Evolutionary conservation across 2,888 invertebrate species (phyloP), one percentile per base, ranked within the genome.

Genomic region (Priocnemis perturbator): DNA sequence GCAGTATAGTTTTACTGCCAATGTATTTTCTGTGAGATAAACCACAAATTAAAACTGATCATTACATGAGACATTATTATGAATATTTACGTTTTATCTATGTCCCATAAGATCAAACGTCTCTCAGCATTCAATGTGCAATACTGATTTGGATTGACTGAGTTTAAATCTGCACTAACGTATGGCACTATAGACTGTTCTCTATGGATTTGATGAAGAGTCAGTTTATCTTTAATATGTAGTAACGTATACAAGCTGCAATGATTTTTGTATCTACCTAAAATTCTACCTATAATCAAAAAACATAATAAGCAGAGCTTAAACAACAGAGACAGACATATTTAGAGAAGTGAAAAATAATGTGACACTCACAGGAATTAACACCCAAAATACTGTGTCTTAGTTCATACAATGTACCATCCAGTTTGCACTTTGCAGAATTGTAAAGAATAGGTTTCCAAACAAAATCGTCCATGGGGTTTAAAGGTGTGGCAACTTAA

Each of bases 81-180:
- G 19, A n/a, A 45, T 71, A 77, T 71, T 79, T 72, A 87, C 87
- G 67, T 57, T 72, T 76, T 82, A 37, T 70, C 75, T 20, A 84
- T 37, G 67, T 88, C 87, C 85, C 86, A 85, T 60, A 88, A 60
- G 19, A 67, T 70, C 19, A 88, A 56, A 19, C 60, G 68, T 74
- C 83, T 80, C 26, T 83, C 76, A 17, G 76, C 76, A 65, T 81
- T 78, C 20, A 79, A 55, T 19, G 84, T 83, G 52, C 86, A 87
- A 77, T 81, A 86, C 61, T 77, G 73, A 66, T 85, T 83, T 14
- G 21, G 1, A 69, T 85, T 73, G n/a, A 68, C 66, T 2, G 77
- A 71, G 74, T 81, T 81, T 44, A 88, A 76, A 77, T 88, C 88
- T 60, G 80, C 84, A 58, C 87, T 85, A 57, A 84, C 70, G 65